These are phyloP conservation scores for Cordilura impudica DNA, from an alignment of 2,888 invertebrate genomes.

Conservation along the genomic window DNA sequence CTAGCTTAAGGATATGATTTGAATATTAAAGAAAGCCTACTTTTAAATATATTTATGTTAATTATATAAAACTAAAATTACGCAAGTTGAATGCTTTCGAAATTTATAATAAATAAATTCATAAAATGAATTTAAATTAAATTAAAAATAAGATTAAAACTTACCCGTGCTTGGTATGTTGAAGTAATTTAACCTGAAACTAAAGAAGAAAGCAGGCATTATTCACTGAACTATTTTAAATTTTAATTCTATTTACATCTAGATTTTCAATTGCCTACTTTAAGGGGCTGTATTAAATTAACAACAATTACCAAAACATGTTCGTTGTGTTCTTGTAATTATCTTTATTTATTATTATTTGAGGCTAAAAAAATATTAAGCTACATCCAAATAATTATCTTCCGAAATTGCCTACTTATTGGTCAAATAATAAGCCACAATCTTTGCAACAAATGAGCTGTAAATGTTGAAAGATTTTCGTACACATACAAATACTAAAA, in stretches of 20 bases:
- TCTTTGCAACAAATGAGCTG: slow-evolving; percentile 52
- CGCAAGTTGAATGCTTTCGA: too few relatives aligned
- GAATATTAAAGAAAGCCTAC: not conserved
- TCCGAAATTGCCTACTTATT: slow-evolving; percentile 43
- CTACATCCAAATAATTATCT: not conserved
- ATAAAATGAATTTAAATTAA: too few relatives aligned
- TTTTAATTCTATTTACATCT: not conserved
- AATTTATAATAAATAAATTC: too few relatives aligned
- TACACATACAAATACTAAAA: slow-evolving; percentile 2
- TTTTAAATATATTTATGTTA: too few relatives aligned
- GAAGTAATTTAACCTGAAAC: too few relatives aligned
- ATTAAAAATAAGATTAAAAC: too few relatives aligned
- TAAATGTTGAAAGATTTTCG: slow-evolving; percentile 32
- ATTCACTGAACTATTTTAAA: too few relatives aligned
- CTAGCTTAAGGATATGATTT: not conserved
- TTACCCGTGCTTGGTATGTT: too few relatives aligned
- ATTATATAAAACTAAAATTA: too few relatives aligned
- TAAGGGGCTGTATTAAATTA: slow-evolving; percentile 2
- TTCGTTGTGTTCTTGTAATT: not conserved
- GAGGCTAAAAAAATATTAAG: slow-evolving; percentile 45
- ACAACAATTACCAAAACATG: slow-evolving; percentile 13
- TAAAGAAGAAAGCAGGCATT: too few relatives aligned
- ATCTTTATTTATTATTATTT: slow-evolving; percentile 50
- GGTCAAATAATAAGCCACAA: slow-evolving; percentile 59
- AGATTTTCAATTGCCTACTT: slow-evolving; percentile 21